Base-by-base conservation (phyloP, 1,140 invertebrate species). In the Agraylea sexmaculata region DNA sequence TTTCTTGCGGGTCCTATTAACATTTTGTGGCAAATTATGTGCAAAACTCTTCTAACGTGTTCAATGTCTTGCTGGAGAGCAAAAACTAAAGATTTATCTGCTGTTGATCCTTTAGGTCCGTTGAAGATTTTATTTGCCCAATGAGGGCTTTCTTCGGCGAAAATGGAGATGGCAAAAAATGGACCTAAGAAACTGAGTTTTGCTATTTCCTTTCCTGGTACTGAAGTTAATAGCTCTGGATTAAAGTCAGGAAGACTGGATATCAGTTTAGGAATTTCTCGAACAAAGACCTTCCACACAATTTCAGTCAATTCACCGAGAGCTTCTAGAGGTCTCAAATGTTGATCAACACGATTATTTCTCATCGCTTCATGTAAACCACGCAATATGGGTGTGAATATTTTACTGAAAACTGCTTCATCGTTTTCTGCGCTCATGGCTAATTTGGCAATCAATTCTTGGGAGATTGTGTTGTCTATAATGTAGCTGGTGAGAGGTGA, bases 111-210 rank as follows among this genome's bases (percentile, higher is more conserved):
- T 20, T 17, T 36, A 10, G 29, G 34, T 43, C 32, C 39, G 41
- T 41, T 57, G 49, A 66, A 65, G 47, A 65, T 52, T 5, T 64
- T 56, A 46, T 75, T 73, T 0, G 80, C 83, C 8, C 89, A 74
- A 50, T 79, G 78, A 0, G 82, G 76, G 56, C 91, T 86, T 58
- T 96, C 92, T 59, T 95, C 90, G 20, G 85, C 87, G 58, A 95
- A 94, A 0, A 93, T 71, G 0, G 90, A 93, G 0, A 94, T 72
- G 7, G 77, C 77, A 17, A 96, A 66, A 57, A 97, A 95, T 0
- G 90, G 87, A 16, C 89, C 90, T 1, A 97, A 69, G 49, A 80
- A 91, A 20, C 87, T 84, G 3, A 80, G 76, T 37, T 77, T 75
- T 1, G 83, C 77, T 17, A 94, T 66, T 58, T 95, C 90, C n/a